phyloP scores from a whole-genome alignment of 2,113 vertebrate species.

The Kobus ellipsiprymnus region DNA sequence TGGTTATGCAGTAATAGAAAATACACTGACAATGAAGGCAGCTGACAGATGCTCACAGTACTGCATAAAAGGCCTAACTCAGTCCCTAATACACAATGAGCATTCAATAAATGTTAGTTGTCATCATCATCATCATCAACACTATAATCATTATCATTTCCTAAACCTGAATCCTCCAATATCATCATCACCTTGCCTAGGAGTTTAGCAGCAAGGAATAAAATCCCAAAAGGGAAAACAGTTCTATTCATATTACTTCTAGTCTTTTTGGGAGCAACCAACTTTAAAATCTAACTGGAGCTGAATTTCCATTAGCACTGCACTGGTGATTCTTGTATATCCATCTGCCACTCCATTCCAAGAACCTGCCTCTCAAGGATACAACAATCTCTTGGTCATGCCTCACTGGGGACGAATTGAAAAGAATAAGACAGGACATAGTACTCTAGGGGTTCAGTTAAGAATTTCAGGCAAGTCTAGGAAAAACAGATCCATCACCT shows the following conservation, averaged over 20 bases:
- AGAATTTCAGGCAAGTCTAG: background rate
- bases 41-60: background rate
- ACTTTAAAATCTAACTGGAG: conserved; percentile 47
- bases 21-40: background rate
- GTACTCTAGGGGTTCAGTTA: conserved; percentile 5
- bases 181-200: background rate
- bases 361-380: conserved; percentile 42
- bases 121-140: background rate
- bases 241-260: conserved; percentile 23
- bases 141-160: background rate
- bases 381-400: conserved; percentile 38
- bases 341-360: conserved; percentile 46
- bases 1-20: background rate
- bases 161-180: background rate
- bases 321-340: conserved; percentile 27
- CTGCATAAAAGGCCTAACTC: background rate
- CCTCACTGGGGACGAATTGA: background rate
- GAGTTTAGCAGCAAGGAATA: background rate
- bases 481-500: conserved; percentile 15
- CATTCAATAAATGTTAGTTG: background rate
- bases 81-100: background rate
- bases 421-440: conserved; percentile 24
- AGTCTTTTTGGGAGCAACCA: conserved; percentile 33
- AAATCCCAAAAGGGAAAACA: conserved; percentile 25
- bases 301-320: conserved; percentile 44